Conservation (phyloP, 2,888 invertebrate species). For the Abrostola tripartita region DNA sequence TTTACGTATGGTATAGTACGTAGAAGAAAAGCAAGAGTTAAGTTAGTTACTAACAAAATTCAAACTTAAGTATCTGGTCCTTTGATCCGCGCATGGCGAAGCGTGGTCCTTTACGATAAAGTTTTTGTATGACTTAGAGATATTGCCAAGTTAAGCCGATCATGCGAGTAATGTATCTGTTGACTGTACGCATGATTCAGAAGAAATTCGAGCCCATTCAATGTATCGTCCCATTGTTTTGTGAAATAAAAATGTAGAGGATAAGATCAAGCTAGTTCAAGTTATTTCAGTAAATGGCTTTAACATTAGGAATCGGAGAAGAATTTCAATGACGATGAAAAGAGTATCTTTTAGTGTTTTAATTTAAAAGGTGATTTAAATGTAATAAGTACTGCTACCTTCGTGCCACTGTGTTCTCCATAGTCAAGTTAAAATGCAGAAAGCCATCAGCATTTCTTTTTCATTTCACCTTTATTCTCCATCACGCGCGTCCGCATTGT, state of each 20-base stretch:
- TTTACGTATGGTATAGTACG: too few relatives aligned
- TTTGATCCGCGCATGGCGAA: not conserved
- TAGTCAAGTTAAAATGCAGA: slow-evolving; percentile 15
- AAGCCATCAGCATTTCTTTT: slow-evolving; percentile 42
- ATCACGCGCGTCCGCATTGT: slow-evolving; percentile 49
- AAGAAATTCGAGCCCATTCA: not conserved
- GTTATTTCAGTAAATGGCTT: too few relatives aligned
- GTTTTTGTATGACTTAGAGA: too few relatives aligned
- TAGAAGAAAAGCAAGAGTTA: too few relatives aligned
- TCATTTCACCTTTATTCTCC: slow-evolving; percentile 51
- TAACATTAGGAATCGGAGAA: too few relatives aligned
- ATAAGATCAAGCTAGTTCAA: not conserved
- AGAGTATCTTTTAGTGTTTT: too few relatives aligned
- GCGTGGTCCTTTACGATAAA: not conserved
- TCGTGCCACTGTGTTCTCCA: not conserved
- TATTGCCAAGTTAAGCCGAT: not conserved
- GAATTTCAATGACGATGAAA: too few relatives aligned
- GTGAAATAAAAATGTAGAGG: not conserved
- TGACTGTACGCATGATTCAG: not conserved
- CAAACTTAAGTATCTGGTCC: not conserved
- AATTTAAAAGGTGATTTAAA: not conserved
- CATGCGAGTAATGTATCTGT: not conserved
- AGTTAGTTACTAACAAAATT: too few relatives aligned
- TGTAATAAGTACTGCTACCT: not conserved
- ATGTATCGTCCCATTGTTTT: not conserved